Base-by-base conservation (phyloP, 1,140 invertebrate genomes). In the Trinorchestia longiramus region DNA sequence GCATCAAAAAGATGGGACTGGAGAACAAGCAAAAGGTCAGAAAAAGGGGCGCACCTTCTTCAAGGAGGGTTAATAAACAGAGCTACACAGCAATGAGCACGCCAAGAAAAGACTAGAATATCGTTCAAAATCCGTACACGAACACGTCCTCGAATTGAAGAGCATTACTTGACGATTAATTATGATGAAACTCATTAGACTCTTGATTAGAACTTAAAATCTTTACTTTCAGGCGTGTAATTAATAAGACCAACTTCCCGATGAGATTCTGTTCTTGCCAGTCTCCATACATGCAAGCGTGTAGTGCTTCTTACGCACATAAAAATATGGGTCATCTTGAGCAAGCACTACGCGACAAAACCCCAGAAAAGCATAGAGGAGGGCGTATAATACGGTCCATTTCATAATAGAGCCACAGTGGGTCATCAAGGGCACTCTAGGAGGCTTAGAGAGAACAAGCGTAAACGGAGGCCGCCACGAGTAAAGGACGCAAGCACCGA, bases 1-100 rank as follows among this genome's bases (percentile, higher is more conserved):
- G 92, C 92, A 94, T 94, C 92, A 44, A 94, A 94, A 94, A 94
- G 92, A 94, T 94, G 92, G 92, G 43, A 47, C 92, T 94, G 36
- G 40, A 94, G 92, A 94, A 94, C 92, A 94, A 45, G 92, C 92
- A 94, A 94, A 94, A 94, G 92, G 92, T 94, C 92, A 94, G 92
- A 94, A 94, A 94, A 94, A 94, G 92, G 92, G 92, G 43, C 92
- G 92, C 92, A 47, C 36, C 92, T 43, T 43, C 43, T 43, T 94
- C 43, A 47, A 43, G 92, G 92, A 94, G 44, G 92, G 43, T 94
- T 94, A 94, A 94, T 94, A 94, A 45, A 47, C 40, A 40, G 23
- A 47, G 92, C 43, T 94, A 40, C 92, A 43, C 8, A 47, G 92
- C 44, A 42, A 47, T 45, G 92, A 94, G 92, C 36, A 28, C 0